Evolutionary conservation across 2,888 invertebrate species (phyloP).

Genomic region (Conomelus anceps): DNA sequence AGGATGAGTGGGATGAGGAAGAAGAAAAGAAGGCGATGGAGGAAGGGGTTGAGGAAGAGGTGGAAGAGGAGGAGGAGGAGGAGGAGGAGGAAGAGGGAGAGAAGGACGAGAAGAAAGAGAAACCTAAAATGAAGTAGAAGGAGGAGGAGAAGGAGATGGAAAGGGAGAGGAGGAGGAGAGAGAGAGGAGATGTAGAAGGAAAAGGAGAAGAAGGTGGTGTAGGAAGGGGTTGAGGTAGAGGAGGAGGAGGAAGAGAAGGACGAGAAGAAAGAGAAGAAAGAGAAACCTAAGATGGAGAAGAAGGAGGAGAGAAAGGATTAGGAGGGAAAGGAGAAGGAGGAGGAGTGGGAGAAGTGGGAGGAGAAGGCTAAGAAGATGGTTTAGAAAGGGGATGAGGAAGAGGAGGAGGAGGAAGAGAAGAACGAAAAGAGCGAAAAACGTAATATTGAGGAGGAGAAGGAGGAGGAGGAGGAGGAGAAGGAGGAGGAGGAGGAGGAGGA

Average conservation of each 20-base stretch:
- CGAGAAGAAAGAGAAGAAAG: neutral
- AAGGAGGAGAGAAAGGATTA: too few species aligned
- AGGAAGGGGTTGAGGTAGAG: neutral
- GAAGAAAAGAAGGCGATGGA: too few species aligned
- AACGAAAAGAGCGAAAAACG: neutral
- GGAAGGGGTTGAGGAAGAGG: too few species aligned
- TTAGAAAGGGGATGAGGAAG: neutral
- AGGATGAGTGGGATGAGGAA: too few species aligned
- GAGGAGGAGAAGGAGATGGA: neutral
- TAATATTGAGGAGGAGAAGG: too few species aligned
- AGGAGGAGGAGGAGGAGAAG: neutral
- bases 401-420: neutral
- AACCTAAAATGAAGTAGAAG: too few species aligned
- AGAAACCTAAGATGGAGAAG: too few species aligned
- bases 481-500: neutral
- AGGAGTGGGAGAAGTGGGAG: too few species aligned
- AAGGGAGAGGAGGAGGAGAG: neutral
- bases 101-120: too few species aligned
- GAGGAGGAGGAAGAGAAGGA: neutral
- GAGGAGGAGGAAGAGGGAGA: too few species aligned
- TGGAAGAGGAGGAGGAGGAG: too few species aligned
- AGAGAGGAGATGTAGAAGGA: neutral
- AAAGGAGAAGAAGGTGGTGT: neutral
- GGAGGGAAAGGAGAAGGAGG: too few species aligned
- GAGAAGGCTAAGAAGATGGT: neutral